Base-by-base conservation (phyloP, 2,797 vertebrate species). In the Phalloptychus januarius region DNA sequence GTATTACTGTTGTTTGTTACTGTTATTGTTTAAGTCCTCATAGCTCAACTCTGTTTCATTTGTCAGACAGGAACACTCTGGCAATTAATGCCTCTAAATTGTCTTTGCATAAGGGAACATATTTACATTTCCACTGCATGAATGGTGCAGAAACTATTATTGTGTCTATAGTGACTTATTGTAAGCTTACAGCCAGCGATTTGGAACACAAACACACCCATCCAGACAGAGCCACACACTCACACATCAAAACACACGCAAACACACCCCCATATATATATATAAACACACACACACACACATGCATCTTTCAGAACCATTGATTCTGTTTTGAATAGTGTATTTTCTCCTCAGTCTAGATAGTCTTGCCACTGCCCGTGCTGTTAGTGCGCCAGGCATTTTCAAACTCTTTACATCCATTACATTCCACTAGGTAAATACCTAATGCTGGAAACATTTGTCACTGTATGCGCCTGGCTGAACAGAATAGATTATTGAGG, bases 381-480 rank as follows among this genome's bases (percentile, higher is more conserved):
- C 92, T 93, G 93, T 93, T 95, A 93, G 91, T 92, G 92, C 92
- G 83, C 86, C 89, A 87, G 94, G 93, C 94, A 79, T 95, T 94
- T 93, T 93, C 91, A 94, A 95, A 95, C 93, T 92, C 94, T 92
- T 94, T 94, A 94, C 95, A 95, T 95, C 94, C 94, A 95, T 95
- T 95, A 95, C 94, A 94, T 94, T 93, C 90, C 93, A 93, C 94
- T 93, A 94, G 95, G 95, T 95, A 95, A 95, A 95, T 95, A 95
- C 94, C 94, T 95, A 95, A 95, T 94, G 94, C 94, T 90, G 92
- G 93, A 95, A 95, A 95, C 95, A 95, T 95, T 95, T 95, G 94
- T 95, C 95, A 95, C 94, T 92, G 94, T 95, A 93, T 93, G 92
- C 93, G 94, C 94, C 94, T 95, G 94, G 93, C 93, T 95, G 95